Conservation (phyloP, 2,113 vertebrate species). For the Tyto alba region DNA sequence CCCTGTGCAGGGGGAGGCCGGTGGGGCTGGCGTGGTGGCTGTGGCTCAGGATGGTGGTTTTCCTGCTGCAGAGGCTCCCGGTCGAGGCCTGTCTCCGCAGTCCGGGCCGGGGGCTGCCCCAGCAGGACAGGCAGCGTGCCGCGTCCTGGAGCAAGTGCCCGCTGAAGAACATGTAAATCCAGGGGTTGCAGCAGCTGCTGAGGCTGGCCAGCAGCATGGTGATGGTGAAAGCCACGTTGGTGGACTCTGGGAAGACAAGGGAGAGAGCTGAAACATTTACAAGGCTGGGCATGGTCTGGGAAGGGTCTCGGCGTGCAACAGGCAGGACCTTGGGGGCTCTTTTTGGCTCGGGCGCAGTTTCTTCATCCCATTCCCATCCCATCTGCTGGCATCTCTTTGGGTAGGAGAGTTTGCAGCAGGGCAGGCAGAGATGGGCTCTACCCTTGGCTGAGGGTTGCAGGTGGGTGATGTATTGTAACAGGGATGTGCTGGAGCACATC, state of each 20-base stretch:
- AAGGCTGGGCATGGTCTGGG: background rate
- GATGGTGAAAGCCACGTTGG: constrained; percentile 74
- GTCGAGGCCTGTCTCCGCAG: constrained; percentile 52
- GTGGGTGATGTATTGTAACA: background rate
- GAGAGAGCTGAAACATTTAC: rapidly evolving
- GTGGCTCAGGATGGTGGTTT: constrained; percentile 65
- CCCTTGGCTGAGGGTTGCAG: background rate
- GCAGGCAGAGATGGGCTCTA: background rate
- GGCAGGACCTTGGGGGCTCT: background rate
- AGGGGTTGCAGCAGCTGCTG: constrained; percentile 83
- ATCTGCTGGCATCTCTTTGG: background rate
- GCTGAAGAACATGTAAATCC: constrained; percentile 81
- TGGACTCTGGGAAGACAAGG: constrained; percentile 67
- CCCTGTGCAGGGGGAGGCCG: background rate
- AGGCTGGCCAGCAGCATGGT: constrained; percentile 80
- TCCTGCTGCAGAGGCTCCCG: constrained; percentile 69
- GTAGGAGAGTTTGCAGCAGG: rapidly evolving
- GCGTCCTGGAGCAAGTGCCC: constrained; percentile 55
- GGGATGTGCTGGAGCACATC: background rate
- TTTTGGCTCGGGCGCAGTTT: rapidly evolving
- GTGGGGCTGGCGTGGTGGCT: background rate
- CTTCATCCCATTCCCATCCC: background rate
- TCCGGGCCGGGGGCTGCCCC: background rate
- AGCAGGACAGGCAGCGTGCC: constrained; percentile 18
- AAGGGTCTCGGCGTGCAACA: background rate